phyloP scores from a whole-genome alignment of 2,888 invertebrate species.

The Odiellus spinosus region DNA sequence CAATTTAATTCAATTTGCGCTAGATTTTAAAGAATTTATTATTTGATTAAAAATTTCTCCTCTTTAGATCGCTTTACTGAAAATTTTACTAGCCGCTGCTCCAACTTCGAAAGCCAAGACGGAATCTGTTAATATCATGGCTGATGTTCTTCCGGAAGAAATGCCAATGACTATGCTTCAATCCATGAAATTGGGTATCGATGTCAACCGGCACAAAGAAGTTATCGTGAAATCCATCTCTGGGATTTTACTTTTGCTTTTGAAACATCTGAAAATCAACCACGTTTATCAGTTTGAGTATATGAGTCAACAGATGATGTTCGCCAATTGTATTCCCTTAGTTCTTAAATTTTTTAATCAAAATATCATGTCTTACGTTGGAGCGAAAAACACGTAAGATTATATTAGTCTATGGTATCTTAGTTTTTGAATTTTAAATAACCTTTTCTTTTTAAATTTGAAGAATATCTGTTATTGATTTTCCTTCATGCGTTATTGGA shows the following conservation, averaged over 20 bases:
- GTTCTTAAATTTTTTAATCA: slow-evolving; percentile 98
- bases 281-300: slow-evolving; percentile 99
- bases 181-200: slow-evolving; percentile 86
- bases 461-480: slow-evolving; percentile 79
- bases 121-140: slow-evolving; percentile 95
- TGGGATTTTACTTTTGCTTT: slow-evolving; percentile 47
- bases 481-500: slow-evolving; percentile 88
- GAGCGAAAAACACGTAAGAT: slow-evolving; percentile 65
- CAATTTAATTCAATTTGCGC: not conserved
- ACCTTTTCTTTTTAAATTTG: slow-evolving; percentile 22
- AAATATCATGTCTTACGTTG: slow-evolving; percentile 84
- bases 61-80: slow-evolving; percentile 64
- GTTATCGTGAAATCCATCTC: slow-evolving; percentile 86
- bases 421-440: not conserved
- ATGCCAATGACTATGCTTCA: slow-evolving; percentile 94
- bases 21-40: not conserved
- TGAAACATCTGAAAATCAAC: slow-evolving; percentile 94
- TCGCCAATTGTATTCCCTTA: slow-evolving; percentile 96
- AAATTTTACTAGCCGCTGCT: slow-evolving; percentile 90
- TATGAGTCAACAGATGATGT: slow-evolving; percentile 95
- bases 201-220: slow-evolving; percentile 87
- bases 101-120: slow-evolving; percentile 98
- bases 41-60: not conserved
- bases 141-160: slow-evolving; percentile 91
- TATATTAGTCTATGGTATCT: slow-evolving; percentile 8